phyloP scores from a whole-genome alignment of 1,140 invertebrate genomes.

The Achatina immaculata region DNA sequence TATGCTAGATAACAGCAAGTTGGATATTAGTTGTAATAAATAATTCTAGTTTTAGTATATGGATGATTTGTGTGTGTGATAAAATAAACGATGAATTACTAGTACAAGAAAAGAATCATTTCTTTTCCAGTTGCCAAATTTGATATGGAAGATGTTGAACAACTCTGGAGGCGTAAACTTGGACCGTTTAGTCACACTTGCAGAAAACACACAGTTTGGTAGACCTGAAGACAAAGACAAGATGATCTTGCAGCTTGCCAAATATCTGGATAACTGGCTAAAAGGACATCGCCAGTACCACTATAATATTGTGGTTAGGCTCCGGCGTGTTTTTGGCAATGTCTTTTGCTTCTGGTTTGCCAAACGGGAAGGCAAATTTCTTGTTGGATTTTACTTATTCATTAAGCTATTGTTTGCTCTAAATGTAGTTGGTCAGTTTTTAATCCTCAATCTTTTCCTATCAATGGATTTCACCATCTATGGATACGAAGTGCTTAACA shows the following conservation, averaged over 20 bases:
- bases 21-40: too few species aligned
- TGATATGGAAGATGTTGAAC: slow-evolving; percentile 43
- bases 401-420: slow-evolving; percentile 57
- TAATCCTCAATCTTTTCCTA: slow-evolving; percentile 61
- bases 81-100: too few species aligned
- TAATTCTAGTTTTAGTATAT: too few species aligned
- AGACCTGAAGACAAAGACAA: slow-evolving; percentile 37
- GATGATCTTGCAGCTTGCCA: slow-evolving; percentile 33
- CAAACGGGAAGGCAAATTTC: slow-evolving; percentile 71
- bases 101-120: too few species aligned
- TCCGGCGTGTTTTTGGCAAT: slow-evolving; percentile 26
- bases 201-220: slow-evolving; percentile 40
- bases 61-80: too few species aligned
- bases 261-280: slow-evolving; percentile 44
- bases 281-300: slow-evolving; percentile 39
- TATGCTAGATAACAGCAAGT: too few species aligned
- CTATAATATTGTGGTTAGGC: slow-evolving; percentile 28
- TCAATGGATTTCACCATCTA: slow-evolving; percentile 40
- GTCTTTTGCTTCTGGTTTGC: slow-evolving; percentile 56
- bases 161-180: slow-evolving; percentile 40
- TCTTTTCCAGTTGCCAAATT: slow-evolving; percentile 33
- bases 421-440: slow-evolving; percentile 58
- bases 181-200: slow-evolving; percentile 33
- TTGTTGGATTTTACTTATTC: slow-evolving; percentile 71
- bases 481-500: slow-evolving; percentile 29